Percentiles rank a stretch among this genome's conserved stretches.
phyloP scores from a whole-genome alignment of 2,113 vertebrate genomes.

The Sula dactylatra region DNA sequence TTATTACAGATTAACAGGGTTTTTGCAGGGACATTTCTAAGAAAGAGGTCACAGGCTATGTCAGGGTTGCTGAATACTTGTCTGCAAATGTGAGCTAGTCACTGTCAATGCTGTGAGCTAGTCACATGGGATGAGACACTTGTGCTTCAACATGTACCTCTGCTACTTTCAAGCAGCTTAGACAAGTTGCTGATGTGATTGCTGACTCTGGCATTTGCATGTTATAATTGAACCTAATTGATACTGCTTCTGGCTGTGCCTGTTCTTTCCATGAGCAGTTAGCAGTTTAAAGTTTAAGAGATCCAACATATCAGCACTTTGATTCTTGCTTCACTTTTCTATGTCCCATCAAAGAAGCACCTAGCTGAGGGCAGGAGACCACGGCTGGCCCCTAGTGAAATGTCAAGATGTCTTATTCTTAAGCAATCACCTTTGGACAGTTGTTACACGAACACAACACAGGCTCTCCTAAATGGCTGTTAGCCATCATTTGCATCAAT shows the following conservation, averaged over 20 bases:
- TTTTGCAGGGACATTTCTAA: neutral
- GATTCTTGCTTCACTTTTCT: slow-evolving; percentile 39
- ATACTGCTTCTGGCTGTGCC: neutral
- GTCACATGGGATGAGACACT: neutral
- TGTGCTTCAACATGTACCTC: neutral
- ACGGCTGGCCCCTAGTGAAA: neutral
- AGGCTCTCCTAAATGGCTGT: neutral
- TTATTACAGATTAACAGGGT: neutral
- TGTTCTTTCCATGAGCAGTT: neutral
- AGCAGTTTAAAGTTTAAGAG: neutral
- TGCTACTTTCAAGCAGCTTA: slow-evolving; percentile 8
- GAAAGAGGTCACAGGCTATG: neutral
- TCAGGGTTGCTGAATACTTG: neutral
- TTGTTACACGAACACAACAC: neutral
- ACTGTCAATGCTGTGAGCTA: neutral
- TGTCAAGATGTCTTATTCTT: neutral
- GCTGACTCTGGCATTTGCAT: neutral
- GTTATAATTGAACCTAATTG: slow-evolving; percentile 32
- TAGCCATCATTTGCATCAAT: neutral
- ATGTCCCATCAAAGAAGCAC: neutral
- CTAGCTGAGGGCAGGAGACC: slow-evolving; percentile 9
- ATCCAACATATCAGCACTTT: neutral
- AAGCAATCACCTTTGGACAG: neutral
- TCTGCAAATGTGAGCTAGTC: neutral
- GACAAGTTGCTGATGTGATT: neutral